These are phyloP conservation scores for Monodelphis domestica DNA, from an alignment of 2,797 vertebrate genomes.

Conservation along the genomic window DNA sequence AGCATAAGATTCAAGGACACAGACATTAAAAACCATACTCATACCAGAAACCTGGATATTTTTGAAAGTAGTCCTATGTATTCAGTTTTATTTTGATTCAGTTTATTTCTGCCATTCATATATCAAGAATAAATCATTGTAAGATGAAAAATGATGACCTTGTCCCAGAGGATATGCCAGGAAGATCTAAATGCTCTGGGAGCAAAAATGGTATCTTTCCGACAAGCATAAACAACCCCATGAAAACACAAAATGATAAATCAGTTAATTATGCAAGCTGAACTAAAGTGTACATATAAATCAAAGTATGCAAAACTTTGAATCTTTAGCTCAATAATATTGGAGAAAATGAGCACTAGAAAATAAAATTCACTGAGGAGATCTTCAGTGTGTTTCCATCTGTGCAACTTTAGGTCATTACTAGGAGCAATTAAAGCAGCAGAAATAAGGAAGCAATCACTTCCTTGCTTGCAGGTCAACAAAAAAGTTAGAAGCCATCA, in stretches of 20 bases:
- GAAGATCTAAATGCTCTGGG: slow-evolving; percentile 3
- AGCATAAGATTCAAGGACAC: neutral
- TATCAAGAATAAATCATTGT: neutral
- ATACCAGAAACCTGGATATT: neutral
- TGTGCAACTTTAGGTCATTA: neutral
- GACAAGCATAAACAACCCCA: neutral
- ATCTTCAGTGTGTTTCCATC: slow-evolving; percentile 10
- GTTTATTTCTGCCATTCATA: neutral
- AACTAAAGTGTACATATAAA: neutral
- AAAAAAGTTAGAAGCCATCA: neutral
- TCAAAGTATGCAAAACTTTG: slow-evolving; percentile 16
- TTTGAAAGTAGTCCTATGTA: neutral
- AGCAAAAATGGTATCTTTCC: neutral
- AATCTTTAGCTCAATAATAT: neutral
- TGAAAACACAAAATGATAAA: slow-evolving; percentile 26
- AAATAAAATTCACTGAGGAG: slow-evolving; percentile 3
- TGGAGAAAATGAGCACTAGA: neutral
- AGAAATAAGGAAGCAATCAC: slow-evolving; percentile 17
- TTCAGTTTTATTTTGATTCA: slow-evolving; percentile 18
- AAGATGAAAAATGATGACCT: neutral
- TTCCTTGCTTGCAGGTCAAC: neutral
- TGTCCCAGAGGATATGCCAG: neutral
- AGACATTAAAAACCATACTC: neutral
- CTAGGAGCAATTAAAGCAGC: slow-evolving; percentile 10
- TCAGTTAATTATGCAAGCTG: neutral